Percentiles rank a stretch among this genome's conserved stretches.
Evolutionary conservation across 2,797 vertebrate species (phyloP).

Genomic region (Enteromius unitaeniatus): DNA sequence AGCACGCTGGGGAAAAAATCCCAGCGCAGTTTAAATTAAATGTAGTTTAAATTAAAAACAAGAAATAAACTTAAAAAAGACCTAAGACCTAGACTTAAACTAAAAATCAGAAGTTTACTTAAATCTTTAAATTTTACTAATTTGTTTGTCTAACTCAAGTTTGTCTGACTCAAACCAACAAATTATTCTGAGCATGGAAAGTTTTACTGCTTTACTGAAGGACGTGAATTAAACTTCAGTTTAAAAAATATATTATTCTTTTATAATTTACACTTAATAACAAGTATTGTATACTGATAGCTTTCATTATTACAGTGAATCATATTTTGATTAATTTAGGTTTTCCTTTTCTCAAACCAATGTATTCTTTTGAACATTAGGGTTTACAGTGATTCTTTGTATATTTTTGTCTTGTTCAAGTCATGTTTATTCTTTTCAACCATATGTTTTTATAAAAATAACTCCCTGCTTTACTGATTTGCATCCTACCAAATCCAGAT

Average conservation of each 20-base stretch:
- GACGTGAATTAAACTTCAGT: background rate
- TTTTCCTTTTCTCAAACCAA: background rate
- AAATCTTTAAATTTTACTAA: background rate
- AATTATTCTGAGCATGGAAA: background rate
- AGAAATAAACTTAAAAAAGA: background rate
- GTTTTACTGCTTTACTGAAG: background rate
- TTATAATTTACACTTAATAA: background rate
- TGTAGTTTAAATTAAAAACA: background rate
- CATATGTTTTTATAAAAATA: background rate
- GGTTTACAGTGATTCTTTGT: background rate
- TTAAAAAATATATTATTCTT: background rate
- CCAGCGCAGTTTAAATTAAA: background rate
- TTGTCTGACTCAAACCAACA: background rate
- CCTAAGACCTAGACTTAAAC: too few species aligned
- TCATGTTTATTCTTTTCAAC: background rate
- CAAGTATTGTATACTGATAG: background rate
- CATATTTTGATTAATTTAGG: background rate
- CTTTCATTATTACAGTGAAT: background rate
- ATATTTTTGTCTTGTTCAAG: background rate
- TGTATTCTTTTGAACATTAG: background rate
- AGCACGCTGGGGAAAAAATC: background rate
- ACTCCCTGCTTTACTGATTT: background rate
- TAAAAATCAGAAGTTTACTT: too few species aligned
- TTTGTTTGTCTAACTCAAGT: background rate
- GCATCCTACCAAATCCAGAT: background rate